Evolutionary conservation across 1,140 invertebrate genomes (phyloP), one percentile per base, ranked within the genome.

Genomic region (Drosophila mayri): DNA sequence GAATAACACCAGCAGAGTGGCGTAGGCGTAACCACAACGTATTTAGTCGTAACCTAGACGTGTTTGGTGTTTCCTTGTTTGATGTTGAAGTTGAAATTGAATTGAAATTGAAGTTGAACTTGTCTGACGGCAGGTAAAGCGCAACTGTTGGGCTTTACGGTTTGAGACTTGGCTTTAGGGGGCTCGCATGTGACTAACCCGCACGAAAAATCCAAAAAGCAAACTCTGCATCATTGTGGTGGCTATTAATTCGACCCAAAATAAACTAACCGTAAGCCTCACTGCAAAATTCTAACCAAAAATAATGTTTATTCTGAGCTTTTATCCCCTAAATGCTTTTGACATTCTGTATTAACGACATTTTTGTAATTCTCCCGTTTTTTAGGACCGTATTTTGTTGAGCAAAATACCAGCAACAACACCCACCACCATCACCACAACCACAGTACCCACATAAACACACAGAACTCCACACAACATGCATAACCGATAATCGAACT

Each of bases 41-140:
- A 55, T 55, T 55, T 55, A 73, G 70, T 47, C 57, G 12, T 74
- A 75, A 52, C 72, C 50, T 67, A 79, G 58, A 63, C 62, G 57
- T 75, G 63, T 75, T 88, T 73, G 84, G 85, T 80, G 80, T 87
- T 84, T 57, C 76, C 63, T 79, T 62, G 64, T 74, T 85, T 82
- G 83, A 79, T 66, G 83, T 88, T 81, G 59, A 73, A 59, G 38
- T 62, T 67, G 65, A 70, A 44, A 25, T 70, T 66, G 30, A 70
- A 68, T 68, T 63, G 58, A 70, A 40, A n/a, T 68, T 43, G 28
- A 67, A 67, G 25, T 67, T 61, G 57, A 70, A 71, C 47, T 59
- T 78, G 46, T 79, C 66, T 65, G 81, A 64, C 77, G 79, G 74
- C 78, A 87, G 84, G 84, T 87, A 87, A 87, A 80, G 73, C 70